A percentile compares a stretch with the other conserved stretches of the same genome.
Evolutionary conservation across 2,888 invertebrate genomes (phyloP).

Genomic region (Clusia tigrina): DNA sequence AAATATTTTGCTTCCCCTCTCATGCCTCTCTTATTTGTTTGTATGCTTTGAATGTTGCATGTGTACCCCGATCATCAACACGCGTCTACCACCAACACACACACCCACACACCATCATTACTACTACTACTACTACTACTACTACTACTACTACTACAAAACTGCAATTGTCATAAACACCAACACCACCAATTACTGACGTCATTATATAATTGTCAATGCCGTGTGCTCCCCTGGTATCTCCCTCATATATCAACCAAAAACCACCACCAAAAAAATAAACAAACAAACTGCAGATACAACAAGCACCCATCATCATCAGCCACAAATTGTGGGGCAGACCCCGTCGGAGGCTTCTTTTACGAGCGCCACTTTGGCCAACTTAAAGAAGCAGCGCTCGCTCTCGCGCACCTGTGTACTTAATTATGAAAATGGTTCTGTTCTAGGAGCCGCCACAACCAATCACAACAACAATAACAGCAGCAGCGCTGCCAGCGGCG

Average conservation of each 20-base stretch:
- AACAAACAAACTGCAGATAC: constrained; percentile 41
- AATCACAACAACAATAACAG: constrained; percentile 59
- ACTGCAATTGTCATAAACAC: no score
- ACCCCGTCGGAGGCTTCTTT: constrained; percentile 12
- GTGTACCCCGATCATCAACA: constrained; percentile 23
- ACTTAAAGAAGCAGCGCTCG: constrained; percentile 91
- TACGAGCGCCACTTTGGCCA: constrained; percentile 76
- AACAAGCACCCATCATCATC: constrained; percentile 43
- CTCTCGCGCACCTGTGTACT: constrained; percentile 73
- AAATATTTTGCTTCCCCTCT: no score
- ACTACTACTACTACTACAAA: neutral
- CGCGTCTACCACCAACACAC: constrained; percentile 22
- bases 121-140: constrained; percentile 2
- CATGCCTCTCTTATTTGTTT: neutral
- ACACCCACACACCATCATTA: constrained; percentile 23
- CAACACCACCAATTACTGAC: no score
- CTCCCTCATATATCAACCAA: constrained; percentile 29
- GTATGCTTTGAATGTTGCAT: no score
- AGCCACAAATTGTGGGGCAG: constrained; percentile 28
- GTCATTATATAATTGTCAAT: no score
- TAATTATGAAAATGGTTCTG: constrained; percentile 65
- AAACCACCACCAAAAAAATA: constrained; percentile 37
- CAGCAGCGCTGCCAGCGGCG: constrained; percentile 32
- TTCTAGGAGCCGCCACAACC: constrained; percentile 59
- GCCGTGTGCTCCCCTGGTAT: no score